Evolutionary conservation across 2,797 vertebrate genomes (phyloP), one percentile per base, ranked within the genome.

Genomic region (Pipistrellus kuhlii): DNA sequence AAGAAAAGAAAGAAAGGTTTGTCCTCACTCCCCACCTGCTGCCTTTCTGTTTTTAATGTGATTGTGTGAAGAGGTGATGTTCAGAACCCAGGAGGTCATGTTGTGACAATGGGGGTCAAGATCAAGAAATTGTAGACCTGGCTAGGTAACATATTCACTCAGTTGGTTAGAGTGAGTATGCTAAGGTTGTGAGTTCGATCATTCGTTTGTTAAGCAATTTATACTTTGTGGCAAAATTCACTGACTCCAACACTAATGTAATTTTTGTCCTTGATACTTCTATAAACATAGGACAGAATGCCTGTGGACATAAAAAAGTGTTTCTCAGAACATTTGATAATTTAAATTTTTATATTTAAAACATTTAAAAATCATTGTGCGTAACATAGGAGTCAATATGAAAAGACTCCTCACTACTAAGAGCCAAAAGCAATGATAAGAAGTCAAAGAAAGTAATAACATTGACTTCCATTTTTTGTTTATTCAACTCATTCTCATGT

Each of bases 371-470:
- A 77, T 75, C 59, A 27, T 41, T n/a, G 21, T 86, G 15, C 44
- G n/a, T 85, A 75, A 71, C 76, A 81, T 57, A 18, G 38, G n/a
- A n/a, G n/a, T n/a, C n/a, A 59, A 96, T 86, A 76, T 41, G 38
- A 94, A 85, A 77, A 80, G 17, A 69, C 66, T 62, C 77, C 86
- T 11, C 85, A 53, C 51, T 66, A 62, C 51, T 72, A 53, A 78
- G 38, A 93, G 71, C 86, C n/a, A 90, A 78, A 94, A 83, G 13
- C 23, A 88, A 12, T 41, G 78, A 53, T 53, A 91, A n/a, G 21
- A 93, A 72, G 69, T 90, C 69, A n/a, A 90, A 78, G 86, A 83
- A 38, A 91, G 62, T 91, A 91, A 84, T 10, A 89, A 64, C 23
- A 73, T 62, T 32, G 48, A 73, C n/a, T 71, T 90, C 51, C 25